Evolutionary conservation across 2,113 vertebrate genomes (phyloP), one percentile per base, ranked within the genome.

Genomic region (Dendropsophus ebraccatus): DNA sequence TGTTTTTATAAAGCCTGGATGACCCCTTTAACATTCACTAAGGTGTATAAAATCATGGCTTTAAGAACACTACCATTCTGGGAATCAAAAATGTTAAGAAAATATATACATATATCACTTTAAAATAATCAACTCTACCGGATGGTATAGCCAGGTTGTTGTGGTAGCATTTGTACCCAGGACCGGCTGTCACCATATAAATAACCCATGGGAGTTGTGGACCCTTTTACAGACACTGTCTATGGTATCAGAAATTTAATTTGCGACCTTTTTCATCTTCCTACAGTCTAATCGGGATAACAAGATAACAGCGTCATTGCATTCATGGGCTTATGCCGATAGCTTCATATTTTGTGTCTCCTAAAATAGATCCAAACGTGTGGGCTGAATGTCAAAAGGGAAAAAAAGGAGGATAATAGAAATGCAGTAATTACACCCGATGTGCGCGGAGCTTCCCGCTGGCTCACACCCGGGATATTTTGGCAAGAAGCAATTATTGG

Each of bases 371-470:
- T 54, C 75, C 49, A 56, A 77, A 54, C 23, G 49, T 54, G 75
- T 54, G 47, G 49, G 74, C 19, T 54, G 28, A 30, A n/a, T 75
- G n/a, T 14, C 23, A 52, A 25, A 28, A 32, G 16, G 8, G 25
- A 72, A 72, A 56, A 25, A 14, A 60, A n/a, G 37, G 65, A 37
- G n/a, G n/a, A 77, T 52, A 30, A 50, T 77, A 49, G 75, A 77
- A 54, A 77, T 35, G 49, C 35, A 32, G 49, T 77, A 77, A 77
- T 77, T 77, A 77, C 28, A 54, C 30, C 47, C 16, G 21, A 30
- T 32, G 28, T 54, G 49, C 35, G 28, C 4, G n/a, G 49, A 21
- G 30, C 25, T 54, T 54, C 75, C 75, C 32, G 50, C 75, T 54
- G 74, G 25, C 74, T 17, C 25, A 19, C 28, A 77, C 28, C 49